Evolutionary conservation across 2,888 invertebrate genomes (phyloP), one percentile per base, ranked within the genome.

Genomic region (Pasiphila rectangulata): DNA sequence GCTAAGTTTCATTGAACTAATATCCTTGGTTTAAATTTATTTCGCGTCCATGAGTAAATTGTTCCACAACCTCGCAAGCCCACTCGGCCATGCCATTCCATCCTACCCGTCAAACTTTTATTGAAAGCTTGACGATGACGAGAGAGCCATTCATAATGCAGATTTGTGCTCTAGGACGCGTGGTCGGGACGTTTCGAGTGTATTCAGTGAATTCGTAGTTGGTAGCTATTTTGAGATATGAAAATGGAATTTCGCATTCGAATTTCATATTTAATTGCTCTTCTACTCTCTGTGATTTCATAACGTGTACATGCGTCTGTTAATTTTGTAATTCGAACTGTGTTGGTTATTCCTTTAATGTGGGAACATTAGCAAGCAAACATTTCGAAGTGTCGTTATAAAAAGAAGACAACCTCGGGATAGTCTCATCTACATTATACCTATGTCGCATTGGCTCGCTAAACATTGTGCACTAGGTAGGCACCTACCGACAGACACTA

Each of bases 71-170:
- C 5, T 4, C 16, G 2, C 17, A 3, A 15, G 15, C 5, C 29
- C 39, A 46, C 46, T 49, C 43, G 32, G 30, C 21, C 25, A 36
- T 36, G 44, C 35, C 20, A 42, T 25, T 12, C 23, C 19, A 23
- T 21, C 15, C 41, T 49, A 39, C 19, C 19, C 37, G 49, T 53
- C 49, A 49, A 44, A 49, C 40, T 39, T 54, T 49, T 43, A 49
- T 51, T 49, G 37, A 41, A 47, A 49, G 43, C 45, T 37, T 51
- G 46, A 44, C 30, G 30, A 48, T 45, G 48, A 32, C 41, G 43
- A 40, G 44, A 17, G 39, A 34, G 43, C 10, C 29, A 19, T 51
- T 39, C 16, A 44, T 51, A 43, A 51, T 52, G 40, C 38, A 30
- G 24, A 46, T 39, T 51, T 42, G 30, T 36, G 44, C 47, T 44